phyloP scores from a whole-genome alignment of 2,113 vertebrate genomes.

The Eclectus roratus region DNA sequence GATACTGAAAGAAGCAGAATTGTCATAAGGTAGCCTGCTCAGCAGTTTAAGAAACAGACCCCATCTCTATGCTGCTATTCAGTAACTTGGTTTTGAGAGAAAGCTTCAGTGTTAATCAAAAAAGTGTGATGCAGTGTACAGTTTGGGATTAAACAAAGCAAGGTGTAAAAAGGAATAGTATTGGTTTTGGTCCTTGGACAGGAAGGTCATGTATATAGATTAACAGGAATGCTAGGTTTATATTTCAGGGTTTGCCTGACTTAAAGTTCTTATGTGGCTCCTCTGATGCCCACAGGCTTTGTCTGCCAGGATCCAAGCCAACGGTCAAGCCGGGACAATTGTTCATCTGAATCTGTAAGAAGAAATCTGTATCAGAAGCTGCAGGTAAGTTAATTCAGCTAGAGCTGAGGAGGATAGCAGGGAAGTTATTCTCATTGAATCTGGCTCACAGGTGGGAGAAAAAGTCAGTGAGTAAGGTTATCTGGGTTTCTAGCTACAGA shows the following conservation, averaged over 20 bases:
- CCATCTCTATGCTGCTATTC: not conserved
- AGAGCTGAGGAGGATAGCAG: not conserved
- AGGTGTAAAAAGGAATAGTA: not conserved
- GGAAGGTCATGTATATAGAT: not conserved
- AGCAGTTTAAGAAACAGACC: not conserved
- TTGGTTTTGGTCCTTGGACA: not conserved
- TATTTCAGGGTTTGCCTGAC: not conserved
- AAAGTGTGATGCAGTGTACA: not conserved
- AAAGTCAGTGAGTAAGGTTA: not conserved
- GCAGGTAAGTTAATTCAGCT: conserved; percentile 76
- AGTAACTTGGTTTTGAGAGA: not conserved
- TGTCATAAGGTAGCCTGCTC: not conserved
- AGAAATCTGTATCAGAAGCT: conserved; percentile 77
- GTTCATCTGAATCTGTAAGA: conserved; percentile 73
- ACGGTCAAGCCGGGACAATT: conserved; percentile 67
- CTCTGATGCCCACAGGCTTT: conserved; percentile 77
- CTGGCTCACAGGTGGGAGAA: not conserved
- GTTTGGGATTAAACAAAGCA: not conserved
- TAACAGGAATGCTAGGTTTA: not conserved
- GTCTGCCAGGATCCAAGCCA: conserved; percentile 90
- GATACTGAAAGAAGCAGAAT: not conserved
- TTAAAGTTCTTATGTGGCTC: not conserved
- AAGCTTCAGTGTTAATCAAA: not conserved
- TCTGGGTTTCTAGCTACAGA: not conserved
- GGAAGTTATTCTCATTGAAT: not conserved